These are phyloP conservation scores for Hesperophylax magnus DNA, from an alignment of 1,140 invertebrate genomes.

Conservation along the genomic window DNA sequence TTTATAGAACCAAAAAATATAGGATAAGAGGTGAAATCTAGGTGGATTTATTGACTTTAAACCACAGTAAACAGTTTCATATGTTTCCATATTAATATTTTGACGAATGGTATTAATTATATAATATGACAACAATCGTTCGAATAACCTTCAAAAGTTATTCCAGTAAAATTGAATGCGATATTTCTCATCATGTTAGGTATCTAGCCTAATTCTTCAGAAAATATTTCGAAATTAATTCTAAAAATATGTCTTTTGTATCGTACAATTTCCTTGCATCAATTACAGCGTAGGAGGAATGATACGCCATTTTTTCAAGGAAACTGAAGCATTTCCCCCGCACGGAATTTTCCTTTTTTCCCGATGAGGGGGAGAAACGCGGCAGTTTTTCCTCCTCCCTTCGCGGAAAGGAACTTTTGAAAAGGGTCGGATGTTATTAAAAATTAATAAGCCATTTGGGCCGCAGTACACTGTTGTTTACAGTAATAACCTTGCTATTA, in stretches of 20 bases:
- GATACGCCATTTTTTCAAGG: slow-evolving; percentile 16
- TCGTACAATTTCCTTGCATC: not conserved
- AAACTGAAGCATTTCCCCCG: slow-evolving; percentile 15
- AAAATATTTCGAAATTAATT: too few relatives aligned
- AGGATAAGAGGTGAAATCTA: too few relatives aligned
- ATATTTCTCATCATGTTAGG: not conserved
- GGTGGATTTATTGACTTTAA: too few relatives aligned
- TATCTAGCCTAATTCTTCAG: too few relatives aligned
- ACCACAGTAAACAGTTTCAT: too few relatives aligned
- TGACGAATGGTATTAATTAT: too few relatives aligned
- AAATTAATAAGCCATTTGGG: slow-evolving; percentile 57
- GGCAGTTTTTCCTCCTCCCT: slow-evolving; percentile 14
- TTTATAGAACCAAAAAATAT: too few relatives aligned
- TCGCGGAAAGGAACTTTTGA: slow-evolving; percentile 51
- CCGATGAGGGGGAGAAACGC: not conserved
- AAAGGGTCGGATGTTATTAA: slow-evolving; percentile 58
- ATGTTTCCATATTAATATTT: too few relatives aligned
- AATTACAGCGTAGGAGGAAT: not conserved
- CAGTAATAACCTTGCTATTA: slow-evolving; percentile 19
- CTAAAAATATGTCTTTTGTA: too few relatives aligned
- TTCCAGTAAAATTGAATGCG: too few relatives aligned
- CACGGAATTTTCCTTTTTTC: not conserved
- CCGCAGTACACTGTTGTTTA: slow-evolving; percentile 6
- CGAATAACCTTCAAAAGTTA: too few relatives aligned
- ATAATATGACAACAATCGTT: too few relatives aligned